phyloP scores from a whole-genome alignment of 2,113 vertebrate genomes.

The Rallus limicola region DNA sequence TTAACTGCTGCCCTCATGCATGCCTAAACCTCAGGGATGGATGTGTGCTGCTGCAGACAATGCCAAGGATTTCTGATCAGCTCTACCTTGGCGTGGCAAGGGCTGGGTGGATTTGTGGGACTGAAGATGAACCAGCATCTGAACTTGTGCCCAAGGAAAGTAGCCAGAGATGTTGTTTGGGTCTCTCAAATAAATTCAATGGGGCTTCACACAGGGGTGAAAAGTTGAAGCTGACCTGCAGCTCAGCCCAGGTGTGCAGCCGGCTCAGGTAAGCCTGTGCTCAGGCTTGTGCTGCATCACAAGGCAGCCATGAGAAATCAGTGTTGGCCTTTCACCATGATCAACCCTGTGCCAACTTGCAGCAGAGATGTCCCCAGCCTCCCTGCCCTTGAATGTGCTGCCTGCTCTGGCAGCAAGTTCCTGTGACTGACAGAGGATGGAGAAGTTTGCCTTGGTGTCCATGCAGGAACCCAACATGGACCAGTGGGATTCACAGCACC shows the following conservation, averaged over 20 bases:
- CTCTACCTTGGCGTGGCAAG: not conserved
- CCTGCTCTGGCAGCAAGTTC: not conserved
- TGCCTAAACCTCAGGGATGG: not conserved
- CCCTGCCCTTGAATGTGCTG: not conserved
- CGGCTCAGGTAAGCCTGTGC: not conserved
- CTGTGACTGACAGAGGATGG: not conserved
- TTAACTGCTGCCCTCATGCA: not conserved
- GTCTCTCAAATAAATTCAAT: not conserved
- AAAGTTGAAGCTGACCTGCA: not conserved
- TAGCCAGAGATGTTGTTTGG: not conserved
- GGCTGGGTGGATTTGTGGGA: not conserved
- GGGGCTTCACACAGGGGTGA: not conserved
- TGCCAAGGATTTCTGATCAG: not conserved
- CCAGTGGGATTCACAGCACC: not conserved
- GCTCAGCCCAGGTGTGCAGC: not conserved
- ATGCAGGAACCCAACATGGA: not conserved
- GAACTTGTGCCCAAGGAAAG: not conserved
- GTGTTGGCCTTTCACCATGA: not conserved
- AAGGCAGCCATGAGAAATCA: not conserved
- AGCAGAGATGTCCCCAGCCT: not conserved
- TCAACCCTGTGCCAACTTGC: not conserved
- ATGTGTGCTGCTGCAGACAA: rapidly evolving
- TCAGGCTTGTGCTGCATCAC: not conserved
- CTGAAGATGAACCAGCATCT: not conserved
- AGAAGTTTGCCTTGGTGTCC: not conserved